phyloP scores from a whole-genome alignment of 2,888 invertebrate genomes.

The Patella pellucida region DNA sequence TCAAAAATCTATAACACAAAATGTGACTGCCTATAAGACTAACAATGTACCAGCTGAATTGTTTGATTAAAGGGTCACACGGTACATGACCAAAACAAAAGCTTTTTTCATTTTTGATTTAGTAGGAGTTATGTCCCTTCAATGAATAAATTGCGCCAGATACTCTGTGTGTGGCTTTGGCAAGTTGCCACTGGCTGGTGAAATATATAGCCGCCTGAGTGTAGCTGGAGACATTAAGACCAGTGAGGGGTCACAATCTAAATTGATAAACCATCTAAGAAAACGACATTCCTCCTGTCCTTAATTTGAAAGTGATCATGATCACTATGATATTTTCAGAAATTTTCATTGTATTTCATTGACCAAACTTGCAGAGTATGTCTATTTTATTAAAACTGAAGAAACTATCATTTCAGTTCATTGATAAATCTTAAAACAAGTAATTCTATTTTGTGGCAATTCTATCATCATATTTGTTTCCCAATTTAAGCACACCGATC shows the following conservation, averaged over 20 bases:
- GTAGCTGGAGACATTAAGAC: conserved; percentile 7
- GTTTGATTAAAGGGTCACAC: conserved; percentile 4
- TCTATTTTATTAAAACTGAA: too few relatives aligned
- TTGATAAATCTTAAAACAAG: too few relatives aligned
- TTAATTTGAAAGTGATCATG: too few relatives aligned
- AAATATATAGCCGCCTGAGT: not conserved
- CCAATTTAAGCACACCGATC: too few relatives aligned
- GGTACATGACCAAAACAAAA: not conserved
- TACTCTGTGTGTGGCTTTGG: conserved; percentile 9
- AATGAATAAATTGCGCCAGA: conserved; percentile 11
- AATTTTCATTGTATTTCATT: too few relatives aligned
- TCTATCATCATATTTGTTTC: too few relatives aligned
- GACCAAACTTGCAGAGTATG: too few relatives aligned
- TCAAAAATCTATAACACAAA: not conserved
- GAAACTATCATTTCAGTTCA: too few relatives aligned
- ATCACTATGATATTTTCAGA: too few relatives aligned
- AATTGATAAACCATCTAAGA: not conserved
- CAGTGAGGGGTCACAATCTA: not conserved
- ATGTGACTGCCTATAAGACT: not conserved
- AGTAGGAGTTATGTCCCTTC: conserved; percentile 9
- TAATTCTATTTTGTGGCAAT: too few relatives aligned
- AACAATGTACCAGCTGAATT: not conserved
- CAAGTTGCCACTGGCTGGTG: not conserved
- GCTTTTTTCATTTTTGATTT: not conserved
- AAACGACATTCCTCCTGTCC: too few relatives aligned